Evolutionary conservation across 2,797 vertebrate genomes (phyloP), one percentile per base, ranked within the genome.

Genomic region (Sebastes miniatus): DNA sequence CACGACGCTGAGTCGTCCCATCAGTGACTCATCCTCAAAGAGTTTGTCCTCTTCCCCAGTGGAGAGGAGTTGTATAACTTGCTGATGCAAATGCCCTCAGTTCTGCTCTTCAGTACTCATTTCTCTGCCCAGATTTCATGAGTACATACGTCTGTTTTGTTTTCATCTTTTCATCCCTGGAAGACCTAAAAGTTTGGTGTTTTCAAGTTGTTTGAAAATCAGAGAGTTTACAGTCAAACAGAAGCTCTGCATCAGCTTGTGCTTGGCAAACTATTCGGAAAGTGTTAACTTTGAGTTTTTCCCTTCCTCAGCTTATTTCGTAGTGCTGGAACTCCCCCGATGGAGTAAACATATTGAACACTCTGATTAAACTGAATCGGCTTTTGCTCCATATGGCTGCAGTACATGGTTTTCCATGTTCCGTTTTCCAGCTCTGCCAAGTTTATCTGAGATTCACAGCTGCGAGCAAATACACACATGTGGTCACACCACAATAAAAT

Each of bases 1-100:
- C 71, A 59, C 4, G 78, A 64, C 22, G 57, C 64, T 67, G 68
- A 87, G 27, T 62, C 36, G 69, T 10, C 67, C 76, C 59, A 64
- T 20, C 68, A 79, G 78, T 94, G 91, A 93, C 80, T 94, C 94
- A 91, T 87, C 74, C 24, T 69, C 20, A 34, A 64, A 79, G 61
- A 80, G 58, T 75, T 39, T 22, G 72, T 68, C 71, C 76, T 86
- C 74, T 57, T 77, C 47, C 61, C 64, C 12, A 3, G 6, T 34
- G 54, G 70, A 82, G 74, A 87, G 32, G 18, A 85, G 86, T 85
- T 88, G 71, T 64, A 3, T 84, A 90, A 87, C 77, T 16, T 39
- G 18, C 24, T 64, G 22, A 80, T 83, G 72, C 14, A 77, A 84
- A 77, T 43, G 58, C 13, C 52, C 79, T 18, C 11, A 25, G 65